phyloP scores from a whole-genome alignment of 2,113 vertebrate species.

The Meles meles region DNA sequence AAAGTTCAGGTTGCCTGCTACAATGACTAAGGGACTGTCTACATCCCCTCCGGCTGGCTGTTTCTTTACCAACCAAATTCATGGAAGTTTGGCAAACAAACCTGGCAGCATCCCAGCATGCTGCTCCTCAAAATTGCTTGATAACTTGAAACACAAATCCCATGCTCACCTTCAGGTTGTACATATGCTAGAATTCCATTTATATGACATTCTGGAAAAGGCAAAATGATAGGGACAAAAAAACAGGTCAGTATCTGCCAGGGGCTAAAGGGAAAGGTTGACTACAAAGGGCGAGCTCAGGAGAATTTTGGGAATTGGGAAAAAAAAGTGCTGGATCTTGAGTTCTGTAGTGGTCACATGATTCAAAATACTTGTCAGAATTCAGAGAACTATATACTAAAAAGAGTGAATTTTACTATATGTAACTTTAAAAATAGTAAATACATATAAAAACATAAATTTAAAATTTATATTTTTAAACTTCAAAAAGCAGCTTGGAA shows the following conservation, averaged over 20 bases:
- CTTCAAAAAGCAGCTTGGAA: neutral
- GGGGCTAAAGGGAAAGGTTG: neutral
- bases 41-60: neutral
- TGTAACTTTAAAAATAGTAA: neutral
- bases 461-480: slow-evolving; percentile 17
- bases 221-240: neutral
- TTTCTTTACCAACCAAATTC: neutral
- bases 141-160: neutral
- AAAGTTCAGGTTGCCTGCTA: neutral
- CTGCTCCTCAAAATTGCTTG: neutral
- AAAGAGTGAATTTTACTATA: neutral
- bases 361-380: neutral
- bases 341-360: neutral
- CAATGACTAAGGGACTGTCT: neutral
- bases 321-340: neutral
- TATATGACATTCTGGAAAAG: neutral
- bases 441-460: neutral
- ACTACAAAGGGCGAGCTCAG: neutral
- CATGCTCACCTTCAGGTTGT: neutral
- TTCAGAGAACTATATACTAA: neutral
- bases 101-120: neutral
- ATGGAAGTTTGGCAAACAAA: neutral
- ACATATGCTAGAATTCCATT: neutral
- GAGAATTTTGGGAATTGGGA: neutral
- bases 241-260: neutral